A percentile compares a stretch with the other conserved stretches of the same genome.
These are phyloP conservation scores for Rhinophrynus dorsalis DNA, from an alignment of 2,797 vertebrate genomes.

Conservation along the genomic window DNA sequence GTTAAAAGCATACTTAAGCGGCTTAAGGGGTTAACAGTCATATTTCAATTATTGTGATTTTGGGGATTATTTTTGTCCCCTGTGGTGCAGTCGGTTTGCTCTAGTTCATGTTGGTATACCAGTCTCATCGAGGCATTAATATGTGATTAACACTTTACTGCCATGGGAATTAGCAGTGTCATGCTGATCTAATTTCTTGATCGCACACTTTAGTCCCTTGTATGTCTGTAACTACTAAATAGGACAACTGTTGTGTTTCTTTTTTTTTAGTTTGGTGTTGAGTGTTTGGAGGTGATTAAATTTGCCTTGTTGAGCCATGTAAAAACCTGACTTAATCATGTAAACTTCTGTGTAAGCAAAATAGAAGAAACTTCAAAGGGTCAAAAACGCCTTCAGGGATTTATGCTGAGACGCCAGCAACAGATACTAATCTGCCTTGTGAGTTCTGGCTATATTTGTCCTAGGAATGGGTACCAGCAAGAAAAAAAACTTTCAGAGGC, in stretches of 20 bases:
- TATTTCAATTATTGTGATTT: too few species aligned
- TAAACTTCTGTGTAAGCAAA: slow-evolving; percentile 69
- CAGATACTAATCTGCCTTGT: slow-evolving; percentile 68
- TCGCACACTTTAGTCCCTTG: slow-evolving; percentile 18
- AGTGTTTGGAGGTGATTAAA: slow-evolving; percentile 61
- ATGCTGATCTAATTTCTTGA: slow-evolving; percentile 16
- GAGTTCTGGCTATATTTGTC: slow-evolving; percentile 66
- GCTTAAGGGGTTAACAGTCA: too few species aligned
- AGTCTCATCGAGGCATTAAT: background rate
- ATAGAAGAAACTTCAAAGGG: slow-evolving; percentile 69
- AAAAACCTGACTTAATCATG: slow-evolving; percentile 68
- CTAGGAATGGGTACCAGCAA: slow-evolving; percentile 62
- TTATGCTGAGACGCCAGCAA: slow-evolving; percentile 61
- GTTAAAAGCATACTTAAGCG: too few species aligned
- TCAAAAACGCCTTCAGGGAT: slow-evolving; percentile 67
- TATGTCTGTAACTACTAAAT: slow-evolving; percentile 16
- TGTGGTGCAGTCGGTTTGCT: too few species aligned
- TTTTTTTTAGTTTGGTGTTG: slow-evolving; percentile 44
- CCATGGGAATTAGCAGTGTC: slow-evolving; percentile 21
- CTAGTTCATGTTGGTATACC: too few species aligned
- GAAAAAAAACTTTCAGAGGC: slow-evolving; percentile 58
- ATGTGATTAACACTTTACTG: slow-evolving; percentile 3
- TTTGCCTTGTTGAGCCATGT: slow-evolving; percentile 64
- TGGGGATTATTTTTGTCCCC: too few species aligned
- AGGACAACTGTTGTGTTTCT: slow-evolving; percentile 52